Base-by-base conservation (phyloP, 2,888 invertebrate species). In the Oligia strigilis region DNA sequence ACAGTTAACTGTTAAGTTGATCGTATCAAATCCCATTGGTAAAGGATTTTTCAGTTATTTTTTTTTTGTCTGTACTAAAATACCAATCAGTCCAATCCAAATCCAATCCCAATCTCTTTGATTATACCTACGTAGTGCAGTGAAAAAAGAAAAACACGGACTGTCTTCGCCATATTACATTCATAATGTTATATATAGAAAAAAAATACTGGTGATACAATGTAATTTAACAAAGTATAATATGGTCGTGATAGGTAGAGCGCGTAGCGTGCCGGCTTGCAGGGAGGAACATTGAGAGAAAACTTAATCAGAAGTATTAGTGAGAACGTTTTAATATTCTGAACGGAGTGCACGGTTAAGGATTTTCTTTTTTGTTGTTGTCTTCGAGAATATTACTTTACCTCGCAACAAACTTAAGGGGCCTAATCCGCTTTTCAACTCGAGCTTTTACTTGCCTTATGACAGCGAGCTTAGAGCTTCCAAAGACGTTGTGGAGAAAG, bases 381-480 rank as follows among this genome's bases (percentile, higher is more conserved):
- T 94, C 92, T 92, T 92, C 92, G 91, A 92, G 93, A 95, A 95
- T 95, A 95, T 95, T 95, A 94, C 95, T 94, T 94, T 94, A 94
- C 94, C 94, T 95, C 93, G 93, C 94, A 94, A 95, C 94, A 95
- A 96, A 96, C 95, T 96, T 96, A 94, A 94, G 94, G 94, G 93
- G 92, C 94, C 93, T 96, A 96, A 96, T 96, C 96, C 95, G 94
- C 96, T 95, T 95, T 95, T 93, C 93, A 94, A 96, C 94, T 95
- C 93, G 89, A 94, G 94, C 95, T 95, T 95, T 94, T 94, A 94
- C 94, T 95, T 95, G 93, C 94, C 94, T 95, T 96, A 96, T 96
- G 95, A 96, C 95, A 95, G 94, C 91, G 93, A 93, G 94, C 94
- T 94, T 93, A 94, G 92, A 93, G 94, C 94, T 93, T 92, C 92